These are phyloP conservation scores for Drosophila dunni DNA, from an alignment of 1,140 invertebrate species.

Conservation along the genomic window DNA sequence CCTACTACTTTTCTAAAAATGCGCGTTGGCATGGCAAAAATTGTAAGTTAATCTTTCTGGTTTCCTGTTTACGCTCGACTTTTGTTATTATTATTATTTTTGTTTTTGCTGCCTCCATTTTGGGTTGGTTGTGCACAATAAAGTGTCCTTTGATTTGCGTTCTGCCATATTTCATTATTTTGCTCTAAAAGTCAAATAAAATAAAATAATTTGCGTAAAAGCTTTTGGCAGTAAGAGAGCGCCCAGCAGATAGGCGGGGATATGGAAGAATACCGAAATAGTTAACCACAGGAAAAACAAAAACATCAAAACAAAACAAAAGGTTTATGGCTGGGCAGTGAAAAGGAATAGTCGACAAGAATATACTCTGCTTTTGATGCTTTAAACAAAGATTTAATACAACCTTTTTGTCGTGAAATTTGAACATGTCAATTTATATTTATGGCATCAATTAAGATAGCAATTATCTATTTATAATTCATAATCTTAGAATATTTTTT, in stretches of 20 bases:
- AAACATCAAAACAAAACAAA: constrained; percentile 17
- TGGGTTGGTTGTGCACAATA: constrained; percentile 38
- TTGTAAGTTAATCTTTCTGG: constrained; percentile 34
- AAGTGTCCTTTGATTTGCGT: constrained; percentile 72
- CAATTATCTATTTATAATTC: no score
- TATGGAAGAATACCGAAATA: constrained; percentile 47
- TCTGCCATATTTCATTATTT: constrained; percentile 70
- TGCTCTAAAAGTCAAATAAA: constrained; percentile 51
- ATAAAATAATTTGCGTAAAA: constrained; percentile 77
- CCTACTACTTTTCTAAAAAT: constrained; percentile 6
- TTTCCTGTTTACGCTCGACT: constrained; percentile 10
- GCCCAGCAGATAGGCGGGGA: not conserved
- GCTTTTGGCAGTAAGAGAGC: constrained; percentile 40
- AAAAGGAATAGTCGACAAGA: not conserved
- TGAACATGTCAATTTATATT: no score
- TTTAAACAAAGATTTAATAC: no score
- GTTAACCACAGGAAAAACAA: constrained; percentile 52
- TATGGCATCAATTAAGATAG: no score
- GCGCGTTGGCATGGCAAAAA: constrained; percentile 29
- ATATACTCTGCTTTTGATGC: not conserved
- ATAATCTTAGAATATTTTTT: no score
- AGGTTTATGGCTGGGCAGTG: not conserved
- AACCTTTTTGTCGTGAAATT: no score
- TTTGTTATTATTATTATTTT: constrained; percentile 35
- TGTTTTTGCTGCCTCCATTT: not conserved